Evolutionary conservation across 2,797 vertebrate species (phyloP).

Genomic region (Melanotaenia trifasciata): DNA sequence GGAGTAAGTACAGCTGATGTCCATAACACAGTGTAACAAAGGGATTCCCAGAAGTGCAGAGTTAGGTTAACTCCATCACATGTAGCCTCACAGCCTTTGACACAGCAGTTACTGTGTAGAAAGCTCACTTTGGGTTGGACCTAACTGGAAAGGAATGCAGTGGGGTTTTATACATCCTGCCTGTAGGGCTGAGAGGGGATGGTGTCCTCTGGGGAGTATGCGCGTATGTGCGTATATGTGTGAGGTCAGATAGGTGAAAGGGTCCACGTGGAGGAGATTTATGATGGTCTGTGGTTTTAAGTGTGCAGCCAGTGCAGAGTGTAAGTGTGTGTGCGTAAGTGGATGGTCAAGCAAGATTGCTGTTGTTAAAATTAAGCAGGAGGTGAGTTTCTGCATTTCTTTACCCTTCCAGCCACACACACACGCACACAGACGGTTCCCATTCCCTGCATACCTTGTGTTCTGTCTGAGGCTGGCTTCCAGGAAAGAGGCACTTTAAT

Average conservation of each 20-base stretch:
- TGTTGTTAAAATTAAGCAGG: slow-evolving; percentile 63
- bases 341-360: slow-evolving; percentile 32
- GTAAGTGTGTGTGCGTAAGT: slow-evolving; percentile 23
- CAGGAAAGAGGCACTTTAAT: slow-evolving; percentile 89
- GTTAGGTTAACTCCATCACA: slow-evolving; percentile 42
- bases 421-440: slow-evolving; percentile 77
- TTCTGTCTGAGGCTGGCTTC: slow-evolving; percentile 84
- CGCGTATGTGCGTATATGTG: slow-evolving; percentile 9
- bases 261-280: slow-evolving; percentile 66
- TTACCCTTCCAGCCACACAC: slow-evolving; percentile 20
- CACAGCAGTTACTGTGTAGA: slow-evolving; percentile 78
- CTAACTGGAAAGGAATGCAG: slow-evolving; percentile 86
- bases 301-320: slow-evolving; percentile 27
- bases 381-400: slow-evolving; percentile 59
- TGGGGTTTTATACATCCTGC: slow-evolving; percentile 84
- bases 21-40: slow-evolving; percentile 54
- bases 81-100: slow-evolving; percentile 58
- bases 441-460: slow-evolving; percentile 87
- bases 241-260: slow-evolving; percentile 73
- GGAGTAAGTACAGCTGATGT: slow-evolving; percentile 31
- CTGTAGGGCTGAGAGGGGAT: slow-evolving; percentile 73
- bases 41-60: slow-evolving; percentile 68
- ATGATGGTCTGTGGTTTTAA: slow-evolving; percentile 47
- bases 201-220: slow-evolving; percentile 49
- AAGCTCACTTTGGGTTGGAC: slow-evolving; percentile 81